Conservation (phyloP, 2,888 invertebrate genomes). For the Protonemura montana region DNA sequence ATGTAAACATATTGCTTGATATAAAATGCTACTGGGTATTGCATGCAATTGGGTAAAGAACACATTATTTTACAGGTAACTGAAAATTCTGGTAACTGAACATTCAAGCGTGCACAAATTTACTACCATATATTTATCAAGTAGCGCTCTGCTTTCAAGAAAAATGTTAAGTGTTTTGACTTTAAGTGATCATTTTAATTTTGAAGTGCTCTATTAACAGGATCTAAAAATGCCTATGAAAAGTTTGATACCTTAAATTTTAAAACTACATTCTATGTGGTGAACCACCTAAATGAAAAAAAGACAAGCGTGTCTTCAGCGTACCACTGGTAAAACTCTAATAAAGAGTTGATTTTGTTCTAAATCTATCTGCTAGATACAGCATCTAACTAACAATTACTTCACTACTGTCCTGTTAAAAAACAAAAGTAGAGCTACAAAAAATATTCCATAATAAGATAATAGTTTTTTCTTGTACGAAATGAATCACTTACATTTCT, state of each 20-base stretch:
- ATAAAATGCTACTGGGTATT: not conserved
- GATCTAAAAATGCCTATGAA: not conserved
- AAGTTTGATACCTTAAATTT: too few species aligned
- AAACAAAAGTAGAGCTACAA: not conserved
- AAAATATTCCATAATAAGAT: not conserved
- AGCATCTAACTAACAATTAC: not conserved
- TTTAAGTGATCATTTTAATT: not conserved
- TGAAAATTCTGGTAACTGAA: not conserved
- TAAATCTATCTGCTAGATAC: too few species aligned
- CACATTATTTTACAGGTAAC: not conserved
- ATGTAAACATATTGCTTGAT: not conserved
- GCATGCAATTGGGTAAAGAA: not conserved
- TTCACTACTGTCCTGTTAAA: not conserved
- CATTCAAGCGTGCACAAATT: not conserved
- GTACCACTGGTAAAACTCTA: not conserved
- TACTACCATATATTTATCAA: not conserved
- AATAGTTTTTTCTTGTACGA: not conserved
- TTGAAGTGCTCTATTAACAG: not conserved
- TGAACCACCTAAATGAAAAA: too few species aligned
- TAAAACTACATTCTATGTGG: too few species aligned
- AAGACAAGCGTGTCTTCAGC: too few species aligned
- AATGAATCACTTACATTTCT: slow-evolving; percentile 76
- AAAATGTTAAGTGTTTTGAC: not conserved
- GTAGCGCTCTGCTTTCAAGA: not conserved
- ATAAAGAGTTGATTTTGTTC: not conserved